Evolutionary conservation across 1,140 invertebrate genomes (phyloP), one percentile per base, ranked within the genome.

Genomic region (Lordiphosa collinella): DNA sequence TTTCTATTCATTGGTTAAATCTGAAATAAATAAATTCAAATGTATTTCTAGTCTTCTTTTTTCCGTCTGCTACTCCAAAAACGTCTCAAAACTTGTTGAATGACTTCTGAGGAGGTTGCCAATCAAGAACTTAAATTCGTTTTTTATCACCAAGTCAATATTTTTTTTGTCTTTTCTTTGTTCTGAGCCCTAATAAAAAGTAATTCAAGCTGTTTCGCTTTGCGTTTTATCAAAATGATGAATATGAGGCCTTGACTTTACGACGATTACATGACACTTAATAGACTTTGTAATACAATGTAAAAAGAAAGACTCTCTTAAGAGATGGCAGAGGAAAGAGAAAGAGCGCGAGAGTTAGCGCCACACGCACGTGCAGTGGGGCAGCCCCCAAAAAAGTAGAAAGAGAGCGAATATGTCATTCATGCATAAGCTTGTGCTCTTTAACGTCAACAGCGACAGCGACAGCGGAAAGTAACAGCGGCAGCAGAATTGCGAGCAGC

Each of bases 1-100:
- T 25, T 25, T 25, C 22, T 7, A 25, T 25, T 25, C 22, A 25
- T 7, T 25, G 5, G 3, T 2, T 7, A 7, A 25, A 25, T 25
- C 5, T 25, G 5, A 25, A 25, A 25, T 7, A n/a, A n/a, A 25
- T 25, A 25, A 25, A 25, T 25, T 10, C n/a, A 38, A 40, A 11
- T 38, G 18, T 25, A 44, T 53, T 37, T 56, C 9, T 16, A 32
- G 29, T 18, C 16, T 18, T 18, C 16, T 25, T 25, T 43, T 29
- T 32, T 52, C 38, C 43, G 36, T 18, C 18, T 18, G 25, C 32
- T 59, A 53, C 44, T 51, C 56, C 32, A 59, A 70, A 66, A 65
- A 49, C 51, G 62, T 41, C 72, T 53, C 6, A 3, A 72, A 76
- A 80, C 75, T 65, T 56, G 73, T 79, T 60, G 44, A 68, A 58